Evolutionary conservation across 2,797 vertebrate genomes (phyloP), one percentile per base, ranked within the genome.

Genomic region (Molossus molossus): DNA sequence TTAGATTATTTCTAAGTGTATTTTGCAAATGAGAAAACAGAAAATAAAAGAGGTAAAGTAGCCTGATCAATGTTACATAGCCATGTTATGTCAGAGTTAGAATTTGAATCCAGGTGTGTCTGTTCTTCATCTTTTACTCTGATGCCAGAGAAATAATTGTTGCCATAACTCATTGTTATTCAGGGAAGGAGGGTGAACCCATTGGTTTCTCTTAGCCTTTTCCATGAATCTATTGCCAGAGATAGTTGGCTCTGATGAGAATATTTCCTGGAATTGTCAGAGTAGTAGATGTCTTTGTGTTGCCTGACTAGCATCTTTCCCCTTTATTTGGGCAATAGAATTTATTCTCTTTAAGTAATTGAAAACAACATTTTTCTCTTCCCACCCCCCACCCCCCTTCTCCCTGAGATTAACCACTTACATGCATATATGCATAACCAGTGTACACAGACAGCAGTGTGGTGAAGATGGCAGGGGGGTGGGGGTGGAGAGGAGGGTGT

Each of bases 21-120:
- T 80, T 67, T 91, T 62, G 92, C 45, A 88, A 73, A 23, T 53
- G 15, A 81, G 33, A 89, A 87, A 93, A 73, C 17, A 70, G 55
- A 89, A 83, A 96, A 70, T 70, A 40, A 82, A 60, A 90, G 65
- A 90, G 29, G 2, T 62, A 77, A 86, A 79, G n/a, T 93, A 70
- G 70, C 4, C 50, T 75, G 45, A 53, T 73, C 29, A 60, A 1
- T 91, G 29, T 94, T 89, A 67, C 25, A 21, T 65, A 45, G n/a
- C 11, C 17, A 27, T 25, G 17, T 37, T 76, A 9, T 65, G 55
- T 70, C 14, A 72, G 17, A 64, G 55, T 62, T 5, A 62, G 9
- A 1, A 77, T 55, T 84, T 94, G 69, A 81, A 84, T 91, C 17
- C 4, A 72, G 20, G 15, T 25, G 7, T 45, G 1, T 82, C 20